These are phyloP conservation scores for Tadarida brasiliensis DNA, from an alignment of 2,797 vertebrate genomes.

Conservation along the genomic window DNA sequence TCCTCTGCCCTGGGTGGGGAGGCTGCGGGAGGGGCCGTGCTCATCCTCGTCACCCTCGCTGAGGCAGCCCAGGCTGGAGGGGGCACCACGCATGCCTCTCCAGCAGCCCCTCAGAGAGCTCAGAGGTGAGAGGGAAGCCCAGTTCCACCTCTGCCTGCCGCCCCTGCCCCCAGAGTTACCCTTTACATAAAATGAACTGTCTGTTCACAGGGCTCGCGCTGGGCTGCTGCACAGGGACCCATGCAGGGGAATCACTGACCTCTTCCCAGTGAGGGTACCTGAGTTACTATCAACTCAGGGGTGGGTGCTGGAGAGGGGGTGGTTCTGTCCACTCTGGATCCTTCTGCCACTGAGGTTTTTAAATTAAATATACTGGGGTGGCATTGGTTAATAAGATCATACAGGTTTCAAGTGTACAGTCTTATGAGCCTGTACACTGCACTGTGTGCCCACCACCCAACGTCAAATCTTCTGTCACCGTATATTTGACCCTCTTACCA, in stretches of 20 bases:
- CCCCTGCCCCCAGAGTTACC: too few species aligned
- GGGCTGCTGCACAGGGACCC: neutral
- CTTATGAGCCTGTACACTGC: rapidly evolving
- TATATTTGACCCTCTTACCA: neutral
- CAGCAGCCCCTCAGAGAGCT: neutral
- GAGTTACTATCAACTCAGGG: neutral
- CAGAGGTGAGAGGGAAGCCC: neutral
- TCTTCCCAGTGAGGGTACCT: neutral
- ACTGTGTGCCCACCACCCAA: neutral
- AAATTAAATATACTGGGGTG: neutral
- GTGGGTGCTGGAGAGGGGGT: neutral
- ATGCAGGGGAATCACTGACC: neutral
- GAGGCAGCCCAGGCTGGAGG: neutral
- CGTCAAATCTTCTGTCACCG: neutral
- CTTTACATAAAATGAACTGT: too few species aligned
- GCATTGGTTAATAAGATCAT: neutral
- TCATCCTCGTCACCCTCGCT: neutral
- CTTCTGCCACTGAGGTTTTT: neutral
- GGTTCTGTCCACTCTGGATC: neutral
- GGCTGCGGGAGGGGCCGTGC: neutral
- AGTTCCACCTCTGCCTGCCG: neutral
- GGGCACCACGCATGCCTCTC: neutral
- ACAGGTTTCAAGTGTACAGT: neutral
- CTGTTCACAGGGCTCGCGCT: rapidly evolving
- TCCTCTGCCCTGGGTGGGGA: neutral